Evolutionary conservation across 2,113 vertebrate genomes (phyloP), one percentile per base, ranked within the genome.

Genomic region (Sylvietta virens): DNA sequence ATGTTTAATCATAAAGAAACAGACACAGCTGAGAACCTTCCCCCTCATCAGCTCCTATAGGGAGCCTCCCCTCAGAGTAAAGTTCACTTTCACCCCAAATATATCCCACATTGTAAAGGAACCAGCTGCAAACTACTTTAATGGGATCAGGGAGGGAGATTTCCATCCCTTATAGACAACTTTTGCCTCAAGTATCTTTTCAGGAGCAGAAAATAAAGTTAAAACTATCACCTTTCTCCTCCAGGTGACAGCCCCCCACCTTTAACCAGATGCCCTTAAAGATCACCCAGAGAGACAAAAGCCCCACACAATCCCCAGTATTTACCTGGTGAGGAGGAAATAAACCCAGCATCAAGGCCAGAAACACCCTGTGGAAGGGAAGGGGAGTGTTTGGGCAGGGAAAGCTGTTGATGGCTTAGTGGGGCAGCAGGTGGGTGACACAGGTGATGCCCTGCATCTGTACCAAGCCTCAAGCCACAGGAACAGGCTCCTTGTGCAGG

Each of bases 321-420:
- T 53, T 89, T 44, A 69, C 56, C 37, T 13, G 28, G 26, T 8
- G 28, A 40, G 26, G 56, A 40, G 7, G 62, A 50, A 45, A 56
- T 4, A 9, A 71, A 16, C 1, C 0, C 7, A 61, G 12, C 2
- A 1, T 0, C 0, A 2, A 27, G 4, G 26, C 3, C 64, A 91
- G 40, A 19, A 83, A 3, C 30, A 1, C 3, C 50, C 37, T 12
- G 15, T 6, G 60, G 15, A 45, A 39, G 44, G 44, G 27, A 19
- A 51, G 27, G 40, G 48, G 3, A 3, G 6, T 8, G 7, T 47
- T 31, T 5, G 8, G 53, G 51, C 53, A 37, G 27, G 39, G 18
- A 72, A 23, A 42, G 35, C 31, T 8, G 9, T 4, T 3, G 26
- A 6, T 61, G 53, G 23, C 3, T 44, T 21, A 2, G 39, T 8